Evolutionary conservation across 2,888 invertebrate genomes (phyloP).

Genomic region (Nymphalis c-album): DNA sequence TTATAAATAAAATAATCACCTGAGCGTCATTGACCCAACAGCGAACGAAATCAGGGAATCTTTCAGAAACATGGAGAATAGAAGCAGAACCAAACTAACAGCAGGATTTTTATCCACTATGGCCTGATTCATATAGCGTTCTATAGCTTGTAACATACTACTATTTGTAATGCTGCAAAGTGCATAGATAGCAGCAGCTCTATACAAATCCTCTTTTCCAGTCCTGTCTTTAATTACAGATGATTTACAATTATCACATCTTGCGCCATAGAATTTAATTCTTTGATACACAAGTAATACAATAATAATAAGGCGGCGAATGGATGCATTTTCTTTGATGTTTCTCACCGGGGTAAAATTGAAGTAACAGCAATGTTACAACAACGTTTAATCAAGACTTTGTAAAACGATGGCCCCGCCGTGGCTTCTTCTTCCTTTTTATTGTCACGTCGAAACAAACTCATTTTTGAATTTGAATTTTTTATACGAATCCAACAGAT

Average conservation of each 20-base stretch:
- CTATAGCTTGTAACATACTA: conserved; percentile 95
- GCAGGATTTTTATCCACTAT: conserved; percentile 97
- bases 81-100: conserved; percentile 96
- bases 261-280: conserved; percentile 94
- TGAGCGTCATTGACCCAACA: conserved; percentile 99
- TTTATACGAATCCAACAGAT: conserved; percentile 9
- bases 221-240: conserved; percentile 98
- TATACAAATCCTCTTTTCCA: conserved; percentile 92
- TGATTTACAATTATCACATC: conserved; percentile 98
- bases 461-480: conserved; percentile 36
- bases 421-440: conserved; percentile 84
- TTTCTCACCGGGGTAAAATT: conserved; percentile 98
- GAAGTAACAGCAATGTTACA: conserved; percentile 97
- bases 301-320: conserved; percentile 94
- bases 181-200: conserved; percentile 96
- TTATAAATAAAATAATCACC: conserved; percentile 86
- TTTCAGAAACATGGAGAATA: conserved; percentile 86
- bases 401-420: conserved; percentile 92
- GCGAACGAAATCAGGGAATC: conserved; percentile 94
- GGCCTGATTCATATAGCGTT: conserved; percentile 99
- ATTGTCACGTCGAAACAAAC: conserved; percentile 42
- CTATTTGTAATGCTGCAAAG: conserved; percentile 97
- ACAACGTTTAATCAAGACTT: conserved; percentile 95
- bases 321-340: conserved; percentile 96
- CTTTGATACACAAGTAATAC: conserved; percentile 97